Percentiles rank a stretch among this genome's conserved stretches.
These are phyloP conservation scores for Glaucidium brasilianum DNA, from an alignment of 2,113 vertebrate species.

Conservation along the genomic window DNA sequence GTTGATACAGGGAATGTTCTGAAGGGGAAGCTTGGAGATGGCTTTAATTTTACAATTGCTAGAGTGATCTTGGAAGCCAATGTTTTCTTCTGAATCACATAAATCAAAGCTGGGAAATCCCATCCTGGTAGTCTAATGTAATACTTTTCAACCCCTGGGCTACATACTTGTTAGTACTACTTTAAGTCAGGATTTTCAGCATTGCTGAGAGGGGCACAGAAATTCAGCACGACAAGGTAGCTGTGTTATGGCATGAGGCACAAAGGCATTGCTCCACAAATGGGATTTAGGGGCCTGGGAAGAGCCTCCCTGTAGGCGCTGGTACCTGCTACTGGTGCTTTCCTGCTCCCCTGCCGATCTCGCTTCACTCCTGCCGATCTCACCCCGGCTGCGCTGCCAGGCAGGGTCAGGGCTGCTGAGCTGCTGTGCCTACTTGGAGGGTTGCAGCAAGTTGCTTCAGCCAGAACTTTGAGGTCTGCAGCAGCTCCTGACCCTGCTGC, in stretches of 20 bases:
- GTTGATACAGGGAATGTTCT: not conserved
- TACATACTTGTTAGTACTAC: not conserved
- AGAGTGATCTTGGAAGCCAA: not conserved
- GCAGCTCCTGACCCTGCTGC: not conserved
- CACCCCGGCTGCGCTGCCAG: accelerated
- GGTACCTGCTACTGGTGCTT: not conserved
- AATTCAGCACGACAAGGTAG: not conserved
- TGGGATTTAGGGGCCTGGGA: not conserved
- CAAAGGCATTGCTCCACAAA: not conserved
- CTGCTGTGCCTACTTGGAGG: not conserved
- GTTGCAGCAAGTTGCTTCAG: not conserved
- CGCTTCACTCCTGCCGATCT: not conserved
- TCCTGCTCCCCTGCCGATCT: not conserved
- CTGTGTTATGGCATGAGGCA: accelerated
- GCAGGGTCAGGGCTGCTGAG: not conserved
- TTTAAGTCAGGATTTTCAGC: not conserved
- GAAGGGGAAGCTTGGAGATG: not conserved
- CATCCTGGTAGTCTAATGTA: not conserved
- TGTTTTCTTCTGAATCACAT: not conserved
- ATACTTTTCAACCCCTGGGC: not conserved
- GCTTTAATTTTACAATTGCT: not conserved
- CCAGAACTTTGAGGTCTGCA: not conserved
- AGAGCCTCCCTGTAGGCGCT: not conserved
- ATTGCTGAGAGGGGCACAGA: not conserved
- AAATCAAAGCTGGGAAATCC: slow-evolving; percentile 4